Base-by-base conservation (phyloP, 2,888 invertebrate species). In the Diabrotica balteata region DNA sequence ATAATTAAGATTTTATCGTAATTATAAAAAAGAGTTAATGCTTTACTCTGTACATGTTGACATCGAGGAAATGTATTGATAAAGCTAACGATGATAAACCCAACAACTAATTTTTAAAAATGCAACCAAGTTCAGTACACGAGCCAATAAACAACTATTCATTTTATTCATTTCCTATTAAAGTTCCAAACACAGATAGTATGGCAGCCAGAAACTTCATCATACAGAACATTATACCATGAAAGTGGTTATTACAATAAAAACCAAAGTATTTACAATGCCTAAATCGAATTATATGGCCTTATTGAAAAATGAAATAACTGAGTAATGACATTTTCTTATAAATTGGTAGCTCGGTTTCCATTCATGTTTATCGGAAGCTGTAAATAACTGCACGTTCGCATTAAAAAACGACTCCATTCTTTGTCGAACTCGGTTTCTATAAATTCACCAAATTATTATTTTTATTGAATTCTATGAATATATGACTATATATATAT, bases 161-260 rank as follows among this genome's bases (percentile, higher is more conserved):
- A 63, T 55, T 55, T 49, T 46, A 44, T 11, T 58, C 59, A 58
- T 58, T 63, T 63, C 51, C 45, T 58, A 45, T 52, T 52, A 44
- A 55, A 58, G 57, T 57, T 17, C 57, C 49, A 57, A 63, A 57
- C 11, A 44, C 63, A 32, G 45, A n/a, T 45, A 64, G 51, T 47
- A 10, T 54, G 17, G 63, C 51, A 45, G 50, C 52, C 49, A 62
- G 42, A 54, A 55, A 53, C 46, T 63, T 58, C 59, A 49, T 57
- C 54, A 52, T 63, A 51, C 46, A 59, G 52, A 59, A 55, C 32
- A 59, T 70, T 60, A 59, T 53, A 68, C 57, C 72, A 66, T 73
- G 70, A 74, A 74, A 74, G 70, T 69, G 74, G 69, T 73, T 69
- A 72, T 64, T 70, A 57, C 47, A 51, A 51, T 57, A 55, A 70